phyloP scores from a whole-genome alignment of 1,140 invertebrate species.

The Acromyrmex charruanus region DNA sequence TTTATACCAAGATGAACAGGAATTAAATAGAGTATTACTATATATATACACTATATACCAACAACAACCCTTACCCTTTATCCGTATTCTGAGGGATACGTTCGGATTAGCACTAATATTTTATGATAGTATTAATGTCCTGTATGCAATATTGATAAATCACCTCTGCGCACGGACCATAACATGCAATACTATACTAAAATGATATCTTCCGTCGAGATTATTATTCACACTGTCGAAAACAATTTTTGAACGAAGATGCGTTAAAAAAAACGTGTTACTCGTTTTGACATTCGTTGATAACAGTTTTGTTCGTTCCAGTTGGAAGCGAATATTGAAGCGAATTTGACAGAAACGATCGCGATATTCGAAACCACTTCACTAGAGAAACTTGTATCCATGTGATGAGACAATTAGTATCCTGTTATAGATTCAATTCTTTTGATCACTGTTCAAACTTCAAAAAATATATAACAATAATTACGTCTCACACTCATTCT shows the following conservation, averaged over 20 bases:
- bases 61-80: background rate
- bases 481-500: slow-evolving; percentile 9
- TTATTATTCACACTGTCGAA: slow-evolving; percentile 23
- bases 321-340: background rate
- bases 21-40: background rate
- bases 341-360: slow-evolving; percentile 42
- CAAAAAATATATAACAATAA: background rate
- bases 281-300: slow-evolving; percentile 53
- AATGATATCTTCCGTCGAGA: slow-evolving; percentile 41
- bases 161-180: background rate
- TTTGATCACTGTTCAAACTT: background rate
- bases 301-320: slow-evolving; percentile 19
- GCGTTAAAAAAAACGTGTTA: slow-evolving; percentile 33
- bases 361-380: slow-evolving; percentile 19
- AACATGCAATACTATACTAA: slow-evolving; percentile 4
- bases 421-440: slow-evolving; percentile 14
- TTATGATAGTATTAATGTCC: slow-evolving; percentile 33
- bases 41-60: background rate
- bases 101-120: background rate
- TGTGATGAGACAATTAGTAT: slow-evolving; percentile 20
- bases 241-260: slow-evolving; percentile 14
- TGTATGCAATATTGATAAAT: slow-evolving; percentile 44
- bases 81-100: background rate
- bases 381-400: background rate
- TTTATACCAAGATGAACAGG: background rate